Percentiles rank a stretch among this genome's conserved stretches.
These are phyloP conservation scores for Balaeniceps rex DNA, from an alignment of 2,113 vertebrate genomes.

Conservation along the genomic window DNA sequence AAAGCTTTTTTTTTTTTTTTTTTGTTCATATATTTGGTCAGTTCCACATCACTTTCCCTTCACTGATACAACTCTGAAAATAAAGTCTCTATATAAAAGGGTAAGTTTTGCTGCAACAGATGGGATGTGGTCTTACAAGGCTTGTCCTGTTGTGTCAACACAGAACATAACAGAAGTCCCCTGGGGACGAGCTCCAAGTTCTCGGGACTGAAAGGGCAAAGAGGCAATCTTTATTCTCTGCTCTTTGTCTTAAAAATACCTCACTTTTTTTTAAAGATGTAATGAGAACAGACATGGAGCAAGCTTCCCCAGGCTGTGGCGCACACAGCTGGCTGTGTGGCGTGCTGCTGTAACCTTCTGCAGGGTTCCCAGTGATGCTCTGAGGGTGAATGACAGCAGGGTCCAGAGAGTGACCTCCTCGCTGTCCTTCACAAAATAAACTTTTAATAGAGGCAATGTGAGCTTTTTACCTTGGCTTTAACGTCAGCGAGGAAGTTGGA, in stretches of 20 bases:
- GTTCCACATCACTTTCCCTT: not conserved
- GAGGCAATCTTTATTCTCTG: not conserved
- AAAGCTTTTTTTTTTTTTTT: not conserved
- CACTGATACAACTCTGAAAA: not conserved
- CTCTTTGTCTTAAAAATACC: conserved; percentile 15
- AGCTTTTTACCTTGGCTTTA: not conserved
- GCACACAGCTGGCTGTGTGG: not conserved
- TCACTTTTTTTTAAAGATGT: not conserved
- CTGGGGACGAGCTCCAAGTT: not conserved
- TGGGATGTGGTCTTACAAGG: not conserved
- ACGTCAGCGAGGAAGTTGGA: not conserved
- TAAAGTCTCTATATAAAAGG: not conserved
- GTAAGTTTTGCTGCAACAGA: not conserved
- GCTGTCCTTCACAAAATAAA: not conserved
- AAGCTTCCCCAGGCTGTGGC: not conserved
- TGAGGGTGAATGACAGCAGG: not conserved
- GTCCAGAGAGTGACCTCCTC: not conserved
- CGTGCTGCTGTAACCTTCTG: not conserved
- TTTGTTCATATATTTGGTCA: not conserved
- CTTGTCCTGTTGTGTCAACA: not conserved
- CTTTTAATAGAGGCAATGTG: accelerated
- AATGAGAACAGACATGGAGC: not conserved
- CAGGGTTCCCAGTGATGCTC: not conserved
- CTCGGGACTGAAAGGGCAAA: not conserved
- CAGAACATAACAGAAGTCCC: not conserved